phyloP scores from a whole-genome alignment of 2,797 vertebrate species.

The Delichon dasypus region DNA sequence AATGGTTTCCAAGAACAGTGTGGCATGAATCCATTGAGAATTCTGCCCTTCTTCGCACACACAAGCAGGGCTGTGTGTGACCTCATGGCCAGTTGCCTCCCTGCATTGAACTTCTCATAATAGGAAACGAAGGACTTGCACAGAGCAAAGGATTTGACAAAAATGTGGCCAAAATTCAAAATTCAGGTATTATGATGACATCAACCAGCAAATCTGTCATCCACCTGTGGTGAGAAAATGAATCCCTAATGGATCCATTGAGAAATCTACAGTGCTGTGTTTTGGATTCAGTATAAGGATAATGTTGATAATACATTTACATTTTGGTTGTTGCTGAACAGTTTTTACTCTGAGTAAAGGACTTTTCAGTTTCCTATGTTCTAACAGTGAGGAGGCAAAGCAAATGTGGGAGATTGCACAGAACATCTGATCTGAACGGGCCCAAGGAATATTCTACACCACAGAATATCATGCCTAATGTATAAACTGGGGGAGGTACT shows the following conservation, averaged over 20 bases:
- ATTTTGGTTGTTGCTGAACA: not conserved
- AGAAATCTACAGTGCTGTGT: not conserved
- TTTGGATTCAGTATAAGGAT: not conserved
- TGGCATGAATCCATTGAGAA: not conserved
- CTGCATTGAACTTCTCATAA: not conserved
- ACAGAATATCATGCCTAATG: not conserved
- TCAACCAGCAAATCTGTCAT: not conserved
- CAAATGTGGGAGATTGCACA: not conserved
- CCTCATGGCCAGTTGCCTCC: not conserved
- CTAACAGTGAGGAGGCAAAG: not conserved
- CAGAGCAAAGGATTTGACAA: not conserved
- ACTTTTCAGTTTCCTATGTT: not conserved
- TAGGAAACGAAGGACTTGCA: not conserved
- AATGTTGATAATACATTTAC: not conserved
- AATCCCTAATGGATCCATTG: not conserved
- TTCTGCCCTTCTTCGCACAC: not conserved
- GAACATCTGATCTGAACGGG: not conserved
- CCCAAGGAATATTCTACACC: not conserved
- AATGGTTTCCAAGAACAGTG: not conserved
- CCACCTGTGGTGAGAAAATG: not conserved
- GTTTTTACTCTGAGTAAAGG: not conserved
- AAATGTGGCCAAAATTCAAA: not conserved
- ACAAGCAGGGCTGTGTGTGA: not conserved
- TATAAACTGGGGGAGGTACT: not conserved
- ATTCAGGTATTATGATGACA: not conserved